Conservation (phyloP, 2,888 invertebrate genomes). For the Agrotis ipsilon region DNA sequence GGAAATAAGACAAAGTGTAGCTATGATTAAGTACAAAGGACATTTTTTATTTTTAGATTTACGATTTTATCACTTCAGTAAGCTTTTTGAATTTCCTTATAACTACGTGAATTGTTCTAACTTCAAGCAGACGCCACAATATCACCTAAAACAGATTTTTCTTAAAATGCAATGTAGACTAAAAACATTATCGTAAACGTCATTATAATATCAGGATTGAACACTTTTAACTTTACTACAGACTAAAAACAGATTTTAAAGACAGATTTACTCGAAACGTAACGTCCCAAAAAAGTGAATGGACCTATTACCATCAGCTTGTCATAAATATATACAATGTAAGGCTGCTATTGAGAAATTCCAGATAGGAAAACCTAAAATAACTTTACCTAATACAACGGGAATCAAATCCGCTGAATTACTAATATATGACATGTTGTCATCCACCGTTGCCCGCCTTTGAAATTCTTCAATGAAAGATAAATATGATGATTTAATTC, state of each 20-base stretch:
- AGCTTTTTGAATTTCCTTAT: slow-evolving; percentile 9
- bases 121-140: neutral
- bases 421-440: neutral
- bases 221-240: neutral
- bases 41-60: neutral
- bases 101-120: neutral
- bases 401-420: neutral
- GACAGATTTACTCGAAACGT: too few relatives aligned
- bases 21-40: neutral
- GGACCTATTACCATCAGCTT: neutral
- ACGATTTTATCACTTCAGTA: neutral
- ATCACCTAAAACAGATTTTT: neutral
- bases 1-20: neutral
- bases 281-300: neutral
- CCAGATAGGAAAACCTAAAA: neutral
- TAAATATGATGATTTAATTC: neutral
- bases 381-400: neutral
- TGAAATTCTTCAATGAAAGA: neutral
- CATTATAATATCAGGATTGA: slow-evolving; percentile 20
- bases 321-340: neutral
- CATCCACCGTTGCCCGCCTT: neutral
- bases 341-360: neutral
- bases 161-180: slow-evolving; percentile 16
- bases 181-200: neutral
- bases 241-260: neutral